Conservation (phyloP, 1,140 invertebrate species). For the Diploscapter pachys region DNA sequence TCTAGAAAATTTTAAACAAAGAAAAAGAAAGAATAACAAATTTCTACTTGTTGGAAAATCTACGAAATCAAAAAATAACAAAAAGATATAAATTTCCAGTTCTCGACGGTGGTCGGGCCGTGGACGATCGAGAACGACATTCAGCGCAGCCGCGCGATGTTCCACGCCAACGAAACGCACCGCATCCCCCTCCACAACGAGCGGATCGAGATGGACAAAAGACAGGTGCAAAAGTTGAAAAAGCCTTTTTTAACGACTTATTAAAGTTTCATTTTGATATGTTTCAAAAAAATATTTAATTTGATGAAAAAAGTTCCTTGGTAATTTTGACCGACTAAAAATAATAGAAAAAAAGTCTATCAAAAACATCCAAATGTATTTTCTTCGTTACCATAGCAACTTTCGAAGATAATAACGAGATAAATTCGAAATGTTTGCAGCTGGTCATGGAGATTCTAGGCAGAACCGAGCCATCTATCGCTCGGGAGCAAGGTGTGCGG, state of each 20-base stretch:
- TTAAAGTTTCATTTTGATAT: no score
- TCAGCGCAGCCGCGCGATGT: slow-evolving; percentile 23
- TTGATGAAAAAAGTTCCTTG: no score
- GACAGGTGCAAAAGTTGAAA: not conserved
- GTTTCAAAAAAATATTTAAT: no score
- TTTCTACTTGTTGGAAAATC: no score
- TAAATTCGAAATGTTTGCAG: slow-evolving; percentile 6
- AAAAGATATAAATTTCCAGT: no score
- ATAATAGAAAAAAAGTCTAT: not conserved
- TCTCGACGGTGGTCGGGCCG: slow-evolving; percentile 32
- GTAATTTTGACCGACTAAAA: no score
- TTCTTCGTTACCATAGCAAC: no score
- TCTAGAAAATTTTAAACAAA: no score
- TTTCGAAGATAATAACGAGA: not conserved
- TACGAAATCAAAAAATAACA: no score
- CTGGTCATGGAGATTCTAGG: slow-evolving; percentile 31
- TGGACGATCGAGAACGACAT: slow-evolving; percentile 30
- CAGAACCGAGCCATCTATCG: slow-evolving; percentile 29
- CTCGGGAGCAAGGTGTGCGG: slow-evolving; percentile 25
- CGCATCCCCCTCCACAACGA: slow-evolving; percentile 30
- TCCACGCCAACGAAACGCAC: slow-evolving; percentile 38
- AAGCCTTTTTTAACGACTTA: no score
- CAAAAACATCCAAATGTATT: no score
- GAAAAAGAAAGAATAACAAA: no score
- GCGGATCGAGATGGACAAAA: slow-evolving; percentile 2